Conservation (phyloP, 2,113 vertebrate species). For the Petroica traversi region DNA sequence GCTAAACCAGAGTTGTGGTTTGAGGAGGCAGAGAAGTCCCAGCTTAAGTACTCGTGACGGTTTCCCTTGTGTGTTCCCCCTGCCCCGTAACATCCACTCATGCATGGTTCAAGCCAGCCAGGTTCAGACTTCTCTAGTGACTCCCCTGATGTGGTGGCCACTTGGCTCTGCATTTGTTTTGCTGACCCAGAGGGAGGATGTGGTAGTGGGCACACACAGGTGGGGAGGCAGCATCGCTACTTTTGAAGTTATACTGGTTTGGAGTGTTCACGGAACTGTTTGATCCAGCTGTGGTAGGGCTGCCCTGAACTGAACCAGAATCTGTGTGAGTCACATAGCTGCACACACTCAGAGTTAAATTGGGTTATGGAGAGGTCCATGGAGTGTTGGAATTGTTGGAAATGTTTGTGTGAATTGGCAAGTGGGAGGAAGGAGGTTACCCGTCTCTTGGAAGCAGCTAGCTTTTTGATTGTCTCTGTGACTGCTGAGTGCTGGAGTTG, state of each 20-base stretch:
- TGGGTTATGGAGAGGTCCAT: not conserved
- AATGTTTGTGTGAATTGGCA: not conserved
- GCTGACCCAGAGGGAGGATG: not conserved
- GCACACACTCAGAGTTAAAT: not conserved
- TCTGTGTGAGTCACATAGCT: not conserved
- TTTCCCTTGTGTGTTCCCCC: not conserved
- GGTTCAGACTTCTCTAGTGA: not conserved
- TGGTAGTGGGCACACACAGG: not conserved
- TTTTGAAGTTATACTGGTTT: not conserved
- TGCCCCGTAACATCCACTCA: accelerated
- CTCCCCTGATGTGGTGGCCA: accelerated
- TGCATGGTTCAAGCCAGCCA: accelerated
- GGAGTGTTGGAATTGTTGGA: not conserved
- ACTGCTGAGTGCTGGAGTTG: not conserved
- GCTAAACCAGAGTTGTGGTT: not conserved
- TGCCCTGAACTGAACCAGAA: not conserved
- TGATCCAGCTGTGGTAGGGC: not conserved
- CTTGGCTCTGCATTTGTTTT: not conserved
- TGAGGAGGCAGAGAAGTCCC: not conserved
- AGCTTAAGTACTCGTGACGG: not conserved
- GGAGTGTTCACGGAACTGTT: not conserved
- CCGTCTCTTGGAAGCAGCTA: not conserved
- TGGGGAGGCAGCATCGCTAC: accelerated
- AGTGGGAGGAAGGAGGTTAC: not conserved
- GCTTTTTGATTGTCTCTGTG: not conserved